phyloP scores from a whole-genome alignment of 2,888 invertebrate species.

The Cephus pulcher region DNA sequence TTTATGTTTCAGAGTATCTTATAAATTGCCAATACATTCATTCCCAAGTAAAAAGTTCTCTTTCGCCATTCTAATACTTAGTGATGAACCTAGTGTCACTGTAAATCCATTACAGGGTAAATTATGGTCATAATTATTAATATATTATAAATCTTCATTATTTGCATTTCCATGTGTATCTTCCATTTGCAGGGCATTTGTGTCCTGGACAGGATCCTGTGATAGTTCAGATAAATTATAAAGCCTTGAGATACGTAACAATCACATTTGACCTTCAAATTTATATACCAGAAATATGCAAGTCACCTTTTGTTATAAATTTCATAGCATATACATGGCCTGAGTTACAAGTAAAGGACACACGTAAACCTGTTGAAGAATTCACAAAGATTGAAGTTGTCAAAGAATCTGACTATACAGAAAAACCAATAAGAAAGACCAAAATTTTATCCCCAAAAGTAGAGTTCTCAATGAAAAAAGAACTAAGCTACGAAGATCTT shows the following conservation, averaged over 20 bases:
- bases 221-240: not conserved
- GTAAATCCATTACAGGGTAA: not conserved
- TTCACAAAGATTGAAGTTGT: not conserved
- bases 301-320: not conserved
- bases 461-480: not conserved
- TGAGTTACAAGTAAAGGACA: not conserved
- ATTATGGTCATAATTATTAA: not conserved
- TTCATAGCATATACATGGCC: not conserved
- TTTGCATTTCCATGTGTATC: not conserved
- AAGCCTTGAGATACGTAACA: not conserved
- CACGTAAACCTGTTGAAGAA: not conserved
- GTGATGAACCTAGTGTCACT: not conserved
- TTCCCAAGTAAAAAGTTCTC: not conserved
- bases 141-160: not conserved
- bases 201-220: not conserved
- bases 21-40: not conserved
- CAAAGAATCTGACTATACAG: not conserved
- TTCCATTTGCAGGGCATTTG: not conserved
- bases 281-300: not conserved
- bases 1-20: not conserved
- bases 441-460: not conserved
- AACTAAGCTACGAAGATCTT: not conserved
- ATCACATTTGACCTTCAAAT: not conserved
- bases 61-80: not conserved
- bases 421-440: not conserved